phyloP scores from a whole-genome alignment of 2,888 invertebrate species.

The Drosophila differens region DNA sequence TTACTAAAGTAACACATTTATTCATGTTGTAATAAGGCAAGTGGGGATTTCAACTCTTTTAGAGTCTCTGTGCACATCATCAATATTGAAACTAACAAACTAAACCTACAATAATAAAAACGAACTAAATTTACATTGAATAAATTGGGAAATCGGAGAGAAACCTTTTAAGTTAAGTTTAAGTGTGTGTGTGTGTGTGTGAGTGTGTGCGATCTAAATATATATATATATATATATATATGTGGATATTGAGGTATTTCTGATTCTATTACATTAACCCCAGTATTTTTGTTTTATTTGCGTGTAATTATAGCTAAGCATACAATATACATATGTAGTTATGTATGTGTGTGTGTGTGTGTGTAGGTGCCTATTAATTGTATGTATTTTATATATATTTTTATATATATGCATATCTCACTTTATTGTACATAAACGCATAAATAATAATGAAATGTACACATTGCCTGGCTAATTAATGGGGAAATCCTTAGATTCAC shows the following conservation, averaged over 20 bases:
- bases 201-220: background rate
- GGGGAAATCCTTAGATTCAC: constrained; percentile 24
- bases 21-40: constrained; percentile 73
- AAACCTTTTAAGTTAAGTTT: constrained; percentile 35
- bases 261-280: constrained; percentile 54
- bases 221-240: constrained; percentile 31
- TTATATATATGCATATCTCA: constrained; percentile 5
- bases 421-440: constrained; percentile 29
- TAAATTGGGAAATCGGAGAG: constrained; percentile 32
- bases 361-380: constrained; percentile 30
- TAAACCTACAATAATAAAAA: constrained; percentile 62
- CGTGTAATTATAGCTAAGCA: constrained; percentile 32
- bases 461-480: constrained; percentile 2
- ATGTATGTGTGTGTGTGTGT: constrained; percentile 2
- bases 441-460: constrained; percentile 42
- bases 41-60: constrained; percentile 69
- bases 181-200: constrained; percentile 4
- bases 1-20: constrained; percentile 81
- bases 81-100: constrained; percentile 62
- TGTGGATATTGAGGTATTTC: constrained; percentile 66
- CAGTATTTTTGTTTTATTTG: constrained; percentile 31
- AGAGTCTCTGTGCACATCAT: constrained; percentile 64
- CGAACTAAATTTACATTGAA: constrained; percentile 54
- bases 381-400: constrained; percentile 12
- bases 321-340: constrained; percentile 10